Evolutionary conservation across 2,113 vertebrate genomes (phyloP), one percentile per base, ranked within the genome.

Genomic region (Trematomus loennbergii): DNA sequence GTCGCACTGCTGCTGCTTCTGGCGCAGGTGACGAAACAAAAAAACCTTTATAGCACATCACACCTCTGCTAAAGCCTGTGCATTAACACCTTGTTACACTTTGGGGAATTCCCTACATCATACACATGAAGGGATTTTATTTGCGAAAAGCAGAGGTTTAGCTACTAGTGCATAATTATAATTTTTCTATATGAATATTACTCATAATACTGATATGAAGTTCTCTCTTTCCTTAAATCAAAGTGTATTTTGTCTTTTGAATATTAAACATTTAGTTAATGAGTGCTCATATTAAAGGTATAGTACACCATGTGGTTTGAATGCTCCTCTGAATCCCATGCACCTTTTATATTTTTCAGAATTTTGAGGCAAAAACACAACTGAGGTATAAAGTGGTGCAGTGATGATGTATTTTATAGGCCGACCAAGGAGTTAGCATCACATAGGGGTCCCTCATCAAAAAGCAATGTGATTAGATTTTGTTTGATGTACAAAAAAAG

Each of bases 261-360:
- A 62, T 66, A 54, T 43, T 25, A 76, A 33, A 5, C 4, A 17
- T 54, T 20, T 59, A 52, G 9, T 77, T 57, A 76, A 36, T 40
- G 53, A 12, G 67, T 84, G 83, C 81, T 89, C 85, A 86, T 86
- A 74, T 84, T 71, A 86, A 89, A 86, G 71, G 68, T 76, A 66
- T 16, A 70, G 5, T 53, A 71, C 49, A 13, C 68, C 46, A 50
- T 17, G 9, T 49, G 57, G 48, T 25, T 62, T 2, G 40, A 61
- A 36, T 33, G 36, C 43, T 25, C n/a, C 4, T 48, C 12, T 54
- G 22, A 67, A 68, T 63, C 48, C 40, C 12, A 6, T 13, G 13
- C 29, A 29, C 29, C 29, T 29, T 29, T 29, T 29, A 25, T 25
- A 25, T 25, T 25, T 29, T 29, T 29, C 3, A 29, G 29, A 29